Evolutionary conservation across 2,113 vertebrate species (phyloP), one percentile per base, ranked within the genome.

Genomic region (Rousettus leschenaultii): DNA sequence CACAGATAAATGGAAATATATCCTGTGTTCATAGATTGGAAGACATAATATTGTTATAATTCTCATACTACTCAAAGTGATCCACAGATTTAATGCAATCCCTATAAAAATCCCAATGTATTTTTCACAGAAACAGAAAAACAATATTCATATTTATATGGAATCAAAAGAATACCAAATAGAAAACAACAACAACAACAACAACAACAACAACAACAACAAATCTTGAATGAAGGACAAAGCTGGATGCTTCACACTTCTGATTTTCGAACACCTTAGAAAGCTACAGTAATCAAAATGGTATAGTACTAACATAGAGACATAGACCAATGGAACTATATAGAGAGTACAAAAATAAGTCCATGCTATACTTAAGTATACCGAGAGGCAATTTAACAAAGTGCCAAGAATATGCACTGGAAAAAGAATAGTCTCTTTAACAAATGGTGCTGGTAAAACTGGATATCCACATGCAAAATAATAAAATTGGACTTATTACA

Each of bases 241-340:
- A 91, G 26, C 19, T 73, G 13, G n/a, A 86, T 16, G 40, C n/a
- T 7, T 80, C 22, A 18, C 10, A 75, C 15, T 68, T 86, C 33
- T 87, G 18, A 68, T 93, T 80, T 91, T n/a, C 70, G 95, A 82
- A 87, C 26, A 70, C 43, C 43, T 61, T 78, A 59, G 38, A 90
- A 51, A 85, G 26, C 38, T 57, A 30, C 13, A 80, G 28, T 79
- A 66, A 74, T 79, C 9, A 92, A 93, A 91, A 74, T 22, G 57
- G 8, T 21, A 59, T 6, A 19, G 3, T 16, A 35, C 14, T 53
- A 63, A 30, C 14, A 53, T 43, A 26, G 78, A 73, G 21, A 57
- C 3, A 16, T 1, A 74, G 51, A 12, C 28, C 45, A 43, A 77
- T 9, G 59, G 22, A 75, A 89, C 15, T 71, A 18, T 51, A 73